Evolutionary conservation across 2,797 vertebrate species (phyloP), one percentile per base, ranked within the genome.

Genomic region (Nyctalus aviator): DNA sequence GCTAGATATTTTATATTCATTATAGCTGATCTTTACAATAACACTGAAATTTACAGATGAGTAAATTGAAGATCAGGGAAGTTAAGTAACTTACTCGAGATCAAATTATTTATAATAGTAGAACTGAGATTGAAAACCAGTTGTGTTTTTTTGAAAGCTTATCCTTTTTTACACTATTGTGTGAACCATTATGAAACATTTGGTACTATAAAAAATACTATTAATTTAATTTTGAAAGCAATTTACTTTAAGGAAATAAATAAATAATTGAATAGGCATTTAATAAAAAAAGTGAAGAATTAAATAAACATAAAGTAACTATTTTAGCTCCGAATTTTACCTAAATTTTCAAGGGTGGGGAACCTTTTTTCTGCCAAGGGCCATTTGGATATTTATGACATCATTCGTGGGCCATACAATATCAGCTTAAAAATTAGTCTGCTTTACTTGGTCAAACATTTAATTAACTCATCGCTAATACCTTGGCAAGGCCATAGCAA

Each of bases 161-260:
- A 1, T 17, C 32, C 8, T 79, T 89, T 84, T 84, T 89, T 84
- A 27, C 20, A 25, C 5, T 66, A 64, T 55, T 5, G 6, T 55
- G n/a, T 35, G 21, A 8, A 41, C 21, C 3, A 25, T 44, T 83
- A 48, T n/a, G 15, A 25, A 84, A 62, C 8, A 78, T 59, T 88
- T 44, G 23, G 14, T 46, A 14, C 50, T 48, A 23, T 81, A 90
- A 90, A 37, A 72, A 82, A 84, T 84, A 14, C 8, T 44, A 48
- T 73, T 64, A 84, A 35, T 78, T 72, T 87, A 89, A 44, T 78
- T 93, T 86, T 72, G 21, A 90, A 64, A 46, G 10, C 6, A 90
- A 88, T 55, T 94, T 84, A 69, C 79, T 77, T 86, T 88, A 48
- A 71, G 15, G 15, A 71, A 88, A 83, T 11, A 75, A 48, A 48